phyloP scores from a whole-genome alignment of 2,888 invertebrate genomes.

The Craniophora ligustri region DNA sequence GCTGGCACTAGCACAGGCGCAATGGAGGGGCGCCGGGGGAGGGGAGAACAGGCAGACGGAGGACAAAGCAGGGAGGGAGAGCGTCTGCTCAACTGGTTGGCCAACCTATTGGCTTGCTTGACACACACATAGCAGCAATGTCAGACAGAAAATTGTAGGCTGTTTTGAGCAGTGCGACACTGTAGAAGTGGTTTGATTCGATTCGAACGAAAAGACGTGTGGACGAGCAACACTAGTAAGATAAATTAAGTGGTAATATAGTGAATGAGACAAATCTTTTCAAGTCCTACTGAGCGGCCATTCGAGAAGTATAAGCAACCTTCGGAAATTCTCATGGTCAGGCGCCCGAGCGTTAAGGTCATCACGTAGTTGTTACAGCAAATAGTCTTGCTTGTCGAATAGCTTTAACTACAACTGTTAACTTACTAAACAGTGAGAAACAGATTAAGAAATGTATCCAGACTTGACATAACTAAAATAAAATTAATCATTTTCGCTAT shows the following conservation, averaged over 20 bases:
- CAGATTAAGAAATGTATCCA: too few relatives aligned
- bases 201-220: constrained; percentile 41
- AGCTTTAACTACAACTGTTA: constrained; percentile 57
- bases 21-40: constrained; percentile 69
- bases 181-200: constrained; percentile 38
- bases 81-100: constrained; percentile 87
- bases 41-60: constrained; percentile 71
- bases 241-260: constrained; percentile 6
- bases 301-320: constrained; percentile 75
- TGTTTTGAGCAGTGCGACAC: constrained; percentile 72
- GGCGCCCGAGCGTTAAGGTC: constrained; percentile 81
- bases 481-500: too few relatives aligned
- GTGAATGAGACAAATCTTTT: constrained; percentile 25
- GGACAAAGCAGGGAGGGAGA: constrained; percentile 83
- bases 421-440: constrained; percentile 40
- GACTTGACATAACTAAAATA: too few relatives aligned
- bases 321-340: constrained; percentile 83
- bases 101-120: constrained; percentile 86
- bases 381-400: constrained; percentile 69
- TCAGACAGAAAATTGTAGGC: constrained; percentile 78
- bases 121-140: constrained; percentile 75
- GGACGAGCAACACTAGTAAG: constrained; percentile 13
- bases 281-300: constrained; percentile 49
- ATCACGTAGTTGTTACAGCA: constrained; percentile 70
- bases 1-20: constrained; percentile 83